Percentiles rank a stretch among this genome's conserved stretches.
phyloP scores from a whole-genome alignment of 2,888 invertebrate genomes.

The Hydraecia micacea region DNA sequence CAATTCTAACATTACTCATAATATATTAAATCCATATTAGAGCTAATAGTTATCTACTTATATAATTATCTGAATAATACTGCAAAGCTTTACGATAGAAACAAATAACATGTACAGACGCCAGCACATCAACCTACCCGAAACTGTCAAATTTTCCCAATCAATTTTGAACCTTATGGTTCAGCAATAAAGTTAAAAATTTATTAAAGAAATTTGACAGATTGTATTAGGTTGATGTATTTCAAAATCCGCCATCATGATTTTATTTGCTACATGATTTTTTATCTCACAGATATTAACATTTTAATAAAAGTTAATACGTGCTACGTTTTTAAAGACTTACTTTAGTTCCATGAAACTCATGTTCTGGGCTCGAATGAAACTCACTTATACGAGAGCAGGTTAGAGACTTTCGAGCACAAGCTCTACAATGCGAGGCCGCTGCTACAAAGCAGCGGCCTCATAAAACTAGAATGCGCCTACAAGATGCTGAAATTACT shows the following conservation, averaged over 20 bases:
- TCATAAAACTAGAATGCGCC: background rate
- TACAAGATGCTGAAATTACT: background rate
- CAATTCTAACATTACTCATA: slow-evolving; percentile 1
- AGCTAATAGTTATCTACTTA: background rate
- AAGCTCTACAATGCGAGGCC: too few species aligned
- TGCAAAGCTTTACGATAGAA: slow-evolving; percentile 9
- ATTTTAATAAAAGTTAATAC: background rate
- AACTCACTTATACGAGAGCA: background rate
- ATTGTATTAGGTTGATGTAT: too few species aligned
- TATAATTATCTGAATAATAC: background rate
- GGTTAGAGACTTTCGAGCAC: background rate
- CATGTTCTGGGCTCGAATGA: background rate
- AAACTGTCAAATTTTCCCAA: too few species aligned
- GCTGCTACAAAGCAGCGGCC: too few species aligned
- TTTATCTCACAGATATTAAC: background rate
- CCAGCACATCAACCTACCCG: too few species aligned
- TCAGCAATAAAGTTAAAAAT: too few species aligned
- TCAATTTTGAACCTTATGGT: too few species aligned
- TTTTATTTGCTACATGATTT: background rate
- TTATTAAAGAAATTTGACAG: too few species aligned
- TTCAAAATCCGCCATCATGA: background rate
- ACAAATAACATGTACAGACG: background rate
- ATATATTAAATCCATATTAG: background rate
- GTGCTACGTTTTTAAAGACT: background rate
- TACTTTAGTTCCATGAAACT: background rate